These are phyloP conservation scores for Oncorhynchus kisutch DNA, from an alignment of 2,113 vertebrate genomes.

Conservation along the genomic window DNA sequence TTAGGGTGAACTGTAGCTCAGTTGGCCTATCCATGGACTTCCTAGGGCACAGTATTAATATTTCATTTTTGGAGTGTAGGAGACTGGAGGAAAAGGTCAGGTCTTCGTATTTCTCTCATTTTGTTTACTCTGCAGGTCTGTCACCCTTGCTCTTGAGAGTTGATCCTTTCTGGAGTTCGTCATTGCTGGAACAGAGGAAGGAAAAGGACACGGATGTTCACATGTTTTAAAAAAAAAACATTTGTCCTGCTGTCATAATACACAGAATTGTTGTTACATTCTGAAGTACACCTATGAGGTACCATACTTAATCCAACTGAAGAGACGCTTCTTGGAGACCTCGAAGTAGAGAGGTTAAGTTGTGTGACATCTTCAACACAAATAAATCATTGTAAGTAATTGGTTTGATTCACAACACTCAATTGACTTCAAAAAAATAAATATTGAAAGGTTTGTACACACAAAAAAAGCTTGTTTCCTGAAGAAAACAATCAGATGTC, in stretches of 20 bases:
- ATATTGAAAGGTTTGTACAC: background rate
- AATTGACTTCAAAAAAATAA: background rate
- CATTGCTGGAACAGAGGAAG: conserved; percentile 31
- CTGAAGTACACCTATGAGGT: no score
- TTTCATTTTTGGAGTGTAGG: conserved; percentile 6
- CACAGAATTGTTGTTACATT: background rate
- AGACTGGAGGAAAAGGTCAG: background rate
- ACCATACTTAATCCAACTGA: no score
- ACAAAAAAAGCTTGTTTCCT: background rate
- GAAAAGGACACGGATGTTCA: conserved; percentile 23
- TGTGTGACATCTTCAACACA: no score
- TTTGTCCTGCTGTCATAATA: conserved; percentile 33
- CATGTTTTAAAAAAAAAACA: background rate
- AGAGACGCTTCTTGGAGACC: background rate
- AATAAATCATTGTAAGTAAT: background rate
- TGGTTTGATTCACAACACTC: background rate
- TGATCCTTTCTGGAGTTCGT: conserved; percentile 17
- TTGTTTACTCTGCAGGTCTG: conserved; percentile 11
- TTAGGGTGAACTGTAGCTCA: background rate
- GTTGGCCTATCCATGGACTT: background rate
- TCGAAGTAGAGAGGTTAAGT: no score
- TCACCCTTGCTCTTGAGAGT: conserved; percentile 9
- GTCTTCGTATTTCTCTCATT: conserved; percentile 6
- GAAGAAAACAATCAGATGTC: conserved; percentile 4
- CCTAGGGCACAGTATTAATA: background rate